phyloP scores from a whole-genome alignment of 1,140 invertebrate genomes.

The Scaptomyza montana region DNA sequence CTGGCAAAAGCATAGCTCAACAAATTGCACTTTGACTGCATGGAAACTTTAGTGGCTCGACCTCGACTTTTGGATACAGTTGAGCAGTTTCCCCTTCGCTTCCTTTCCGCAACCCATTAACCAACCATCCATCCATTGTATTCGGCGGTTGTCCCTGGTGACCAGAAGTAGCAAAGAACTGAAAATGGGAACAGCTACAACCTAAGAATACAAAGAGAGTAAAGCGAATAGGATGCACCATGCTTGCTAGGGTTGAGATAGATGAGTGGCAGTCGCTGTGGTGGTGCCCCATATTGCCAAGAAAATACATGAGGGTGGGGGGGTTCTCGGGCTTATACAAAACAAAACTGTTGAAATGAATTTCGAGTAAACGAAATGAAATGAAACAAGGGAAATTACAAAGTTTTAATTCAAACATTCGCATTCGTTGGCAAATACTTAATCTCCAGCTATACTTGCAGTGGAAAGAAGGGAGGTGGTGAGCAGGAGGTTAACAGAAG shows the following conservation, averaged over 20 bases:
- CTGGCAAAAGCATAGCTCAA: constrained; percentile 55
- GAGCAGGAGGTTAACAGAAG: neutral
- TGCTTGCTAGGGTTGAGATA: constrained; percentile 29
- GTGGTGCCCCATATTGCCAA: constrained; percentile 32
- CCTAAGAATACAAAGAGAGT: constrained; percentile 20
- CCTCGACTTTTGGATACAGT: constrained; percentile 43
- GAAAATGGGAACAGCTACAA: constrained; percentile 1
- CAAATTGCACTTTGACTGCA: constrained; percentile 79
- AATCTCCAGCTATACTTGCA: constrained; percentile 65
- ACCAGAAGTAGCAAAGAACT: constrained; percentile 29
- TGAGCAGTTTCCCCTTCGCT: constrained; percentile 33
- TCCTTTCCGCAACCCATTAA: too few species aligned
- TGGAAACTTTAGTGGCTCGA: constrained; percentile 68
- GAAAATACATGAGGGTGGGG: constrained; percentile 47
- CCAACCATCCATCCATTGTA: constrained; percentile 43
- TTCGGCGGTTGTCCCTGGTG: constrained; percentile 72
- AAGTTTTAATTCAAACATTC: constrained; percentile 82
- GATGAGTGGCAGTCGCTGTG: constrained; percentile 48
- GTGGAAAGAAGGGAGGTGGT: neutral
- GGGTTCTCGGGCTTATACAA: constrained; percentile 13
- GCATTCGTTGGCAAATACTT: constrained; percentile 79
- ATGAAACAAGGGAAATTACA: constrained; percentile 82
- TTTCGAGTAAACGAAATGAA: constrained; percentile 80
- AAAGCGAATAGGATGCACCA: constrained; percentile 16
- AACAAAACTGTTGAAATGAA: constrained; percentile 72